Evolutionary conservation across 2,113 vertebrate genomes (phyloP).

Genomic region (Pedetes capensis): DNA sequence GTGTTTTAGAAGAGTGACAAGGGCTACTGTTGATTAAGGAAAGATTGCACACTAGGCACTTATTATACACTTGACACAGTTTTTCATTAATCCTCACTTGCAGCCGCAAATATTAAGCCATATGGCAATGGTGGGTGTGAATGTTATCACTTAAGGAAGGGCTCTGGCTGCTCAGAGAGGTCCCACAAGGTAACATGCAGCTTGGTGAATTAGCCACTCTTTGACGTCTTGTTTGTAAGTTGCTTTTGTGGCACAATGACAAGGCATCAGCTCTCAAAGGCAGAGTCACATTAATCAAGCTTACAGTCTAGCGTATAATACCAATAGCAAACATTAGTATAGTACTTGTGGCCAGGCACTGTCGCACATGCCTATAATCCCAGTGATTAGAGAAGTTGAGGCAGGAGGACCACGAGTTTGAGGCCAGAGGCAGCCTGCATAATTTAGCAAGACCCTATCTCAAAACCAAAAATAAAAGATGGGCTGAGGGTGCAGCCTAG

Average conservation of each 20-base stretch:
- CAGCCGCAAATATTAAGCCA: not conserved
- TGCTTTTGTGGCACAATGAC: not conserved
- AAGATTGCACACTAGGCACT: not conserved
- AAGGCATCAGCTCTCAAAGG: not conserved
- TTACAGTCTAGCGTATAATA: not conserved
- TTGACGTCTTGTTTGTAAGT: not conserved
- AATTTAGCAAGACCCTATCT: too few species aligned
- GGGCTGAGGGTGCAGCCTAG: too few species aligned
- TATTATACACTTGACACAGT: not conserved
- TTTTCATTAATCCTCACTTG: not conserved
- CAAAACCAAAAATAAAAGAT: too few species aligned
- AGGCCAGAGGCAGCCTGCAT: too few species aligned
- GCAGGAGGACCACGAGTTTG: too few species aligned
- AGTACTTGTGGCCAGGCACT: not conserved
- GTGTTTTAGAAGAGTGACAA: not conserved
- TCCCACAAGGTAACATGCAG: not conserved
- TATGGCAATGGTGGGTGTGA: not conserved
- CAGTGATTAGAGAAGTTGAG: too few species aligned
- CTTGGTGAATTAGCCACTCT: not conserved
- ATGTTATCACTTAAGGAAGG: not conserved
- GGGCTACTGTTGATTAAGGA: not conserved
- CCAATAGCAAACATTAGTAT: accelerated
- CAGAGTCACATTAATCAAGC: not conserved
- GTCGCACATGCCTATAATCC: too few species aligned
- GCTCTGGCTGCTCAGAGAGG: not conserved